phyloP scores from a whole-genome alignment of 64 coral and sea anemone genomes.

The Stylophora pistillata region DNA sequence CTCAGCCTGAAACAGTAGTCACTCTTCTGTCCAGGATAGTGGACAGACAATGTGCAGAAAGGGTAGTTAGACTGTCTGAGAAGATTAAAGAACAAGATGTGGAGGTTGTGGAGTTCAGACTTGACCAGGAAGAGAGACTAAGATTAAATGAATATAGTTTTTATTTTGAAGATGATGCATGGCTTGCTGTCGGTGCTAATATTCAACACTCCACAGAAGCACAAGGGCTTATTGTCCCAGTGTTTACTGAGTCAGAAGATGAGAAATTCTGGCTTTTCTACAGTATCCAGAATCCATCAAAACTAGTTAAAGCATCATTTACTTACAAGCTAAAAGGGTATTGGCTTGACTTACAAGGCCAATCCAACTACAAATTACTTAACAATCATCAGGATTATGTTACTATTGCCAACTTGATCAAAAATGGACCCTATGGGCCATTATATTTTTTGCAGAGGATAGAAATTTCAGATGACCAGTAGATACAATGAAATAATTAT shows the following conservation, averaged over 20 bases:
- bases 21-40: slow-evolving; percentile 46
- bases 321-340: slow-evolving; percentile 43
- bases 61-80: slow-evolving; percentile 33
- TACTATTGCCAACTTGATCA: slow-evolving; percentile 56
- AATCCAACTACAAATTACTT: slow-evolving; percentile 29
- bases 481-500: no score
- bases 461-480: slow-evolving; percentile 41
- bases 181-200: slow-evolving; percentile 20
- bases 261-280: slow-evolving; percentile 55
- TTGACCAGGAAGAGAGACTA: slow-evolving; percentile 40
- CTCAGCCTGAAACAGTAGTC: slow-evolving; percentile 5
- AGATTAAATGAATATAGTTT: slow-evolving; percentile 7
- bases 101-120: slow-evolving; percentile 24
- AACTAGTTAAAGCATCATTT: slow-evolving; percentile 26
- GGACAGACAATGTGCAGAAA: slow-evolving; percentile 19
- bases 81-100: slow-evolving; percentile 52
- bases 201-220: slow-evolving; percentile 47
- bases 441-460: slow-evolving; percentile 54
- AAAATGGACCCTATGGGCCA: slow-evolving; percentile 50
- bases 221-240: slow-evolving; percentile 55
- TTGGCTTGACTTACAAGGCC: slow-evolving; percentile 36
- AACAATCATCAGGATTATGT: slow-evolving; percentile 41
- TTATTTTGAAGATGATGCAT: slow-evolving; percentile 23
- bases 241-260: slow-evolving; percentile 50
- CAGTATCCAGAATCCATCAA: slow-evolving; percentile 41